These are phyloP conservation scores for Agriopis marginaria DNA, from an alignment of 2,888 invertebrate genomes.

Conservation along the genomic window DNA sequence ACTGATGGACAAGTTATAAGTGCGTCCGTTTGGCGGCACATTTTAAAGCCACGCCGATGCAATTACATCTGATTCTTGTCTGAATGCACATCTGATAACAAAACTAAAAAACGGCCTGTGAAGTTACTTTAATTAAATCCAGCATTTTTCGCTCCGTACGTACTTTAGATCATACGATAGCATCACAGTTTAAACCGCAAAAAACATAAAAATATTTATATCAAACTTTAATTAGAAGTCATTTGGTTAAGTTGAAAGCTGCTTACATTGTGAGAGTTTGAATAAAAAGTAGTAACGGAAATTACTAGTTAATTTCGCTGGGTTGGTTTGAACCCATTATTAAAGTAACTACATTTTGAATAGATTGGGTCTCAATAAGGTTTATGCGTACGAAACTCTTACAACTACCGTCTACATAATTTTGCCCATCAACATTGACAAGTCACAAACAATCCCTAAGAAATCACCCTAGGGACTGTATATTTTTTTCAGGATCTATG, in stretches of 20 bases:
- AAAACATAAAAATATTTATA: conserved; percentile 60
- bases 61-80: conserved; percentile 80
- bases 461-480: no score
- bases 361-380: no score
- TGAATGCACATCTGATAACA: conserved; percentile 77
- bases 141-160: conserved; percentile 64
- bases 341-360: no score
- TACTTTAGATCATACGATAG: conserved; percentile 59
- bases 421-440: no score
- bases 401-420: no score
- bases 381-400: no score
- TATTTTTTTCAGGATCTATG: no score
- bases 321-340: no score
- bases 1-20: conserved; percentile 49
- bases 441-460: no score
- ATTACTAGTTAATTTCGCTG: neutral
- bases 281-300: conserved; percentile 13
- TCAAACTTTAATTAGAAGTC: conserved; percentile 63
- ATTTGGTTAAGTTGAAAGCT: conserved; percentile 55
- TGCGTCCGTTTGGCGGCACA: conserved; percentile 66
- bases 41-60: conserved; percentile 70
- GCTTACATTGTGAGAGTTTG: conserved; percentile 33
- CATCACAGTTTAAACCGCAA: conserved; percentile 53
- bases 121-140: conserved; percentile 78
- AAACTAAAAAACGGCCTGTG: conserved; percentile 69